Evolutionary conservation across 2,113 vertebrate genomes (phyloP).

Genomic region (Microtus oregoni): DNA sequence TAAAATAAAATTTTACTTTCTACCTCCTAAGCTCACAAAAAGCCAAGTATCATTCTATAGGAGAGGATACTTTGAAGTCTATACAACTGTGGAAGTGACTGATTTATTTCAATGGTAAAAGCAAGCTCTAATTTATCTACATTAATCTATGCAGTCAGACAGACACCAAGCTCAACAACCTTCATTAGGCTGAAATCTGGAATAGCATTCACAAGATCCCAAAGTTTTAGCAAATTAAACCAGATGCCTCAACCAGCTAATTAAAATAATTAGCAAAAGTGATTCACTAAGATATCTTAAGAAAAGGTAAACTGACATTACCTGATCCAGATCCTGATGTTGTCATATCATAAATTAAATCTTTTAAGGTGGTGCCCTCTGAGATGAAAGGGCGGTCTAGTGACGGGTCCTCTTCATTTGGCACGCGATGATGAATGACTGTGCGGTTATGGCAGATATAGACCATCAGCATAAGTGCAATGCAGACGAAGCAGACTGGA

Average conservation of each 20-base stretch:
- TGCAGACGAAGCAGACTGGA: constrained; percentile 96
- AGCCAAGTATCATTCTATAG: not conserved
- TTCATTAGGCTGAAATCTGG: constrained; percentile 9
- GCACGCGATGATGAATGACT: constrained; percentile 95
- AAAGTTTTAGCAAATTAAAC: constrained; percentile 46
- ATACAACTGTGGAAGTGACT: not conserved
- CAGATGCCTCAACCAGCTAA: constrained; percentile 3
- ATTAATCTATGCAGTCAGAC: constrained; percentile 4
- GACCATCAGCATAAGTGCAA: constrained; percentile 94
- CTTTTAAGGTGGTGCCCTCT: constrained; percentile 96
- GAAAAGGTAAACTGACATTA: constrained; percentile 78
- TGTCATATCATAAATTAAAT: constrained; percentile 99
- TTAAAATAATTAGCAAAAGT: not conserved
- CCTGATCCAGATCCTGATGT: constrained; percentile 98
- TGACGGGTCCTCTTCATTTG: constrained; percentile 96
- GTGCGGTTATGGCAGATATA: constrained; percentile 96
- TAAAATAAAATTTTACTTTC: not conserved
- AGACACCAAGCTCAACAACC: not conserved
- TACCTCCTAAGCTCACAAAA: not conserved
- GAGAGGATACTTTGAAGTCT: constrained; percentile 33
- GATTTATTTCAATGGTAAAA: constrained; percentile 26
- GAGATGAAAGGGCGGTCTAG: constrained; percentile 97
- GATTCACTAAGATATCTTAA: constrained; percentile 16
- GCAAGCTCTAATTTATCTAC: not conserved
- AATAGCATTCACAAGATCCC: not conserved